A percentile compares a stretch with the other conserved stretches of the same genome.
These are phyloP conservation scores for Calidris pygmaea DNA, from an alignment of 2,113 vertebrate species.

Conservation along the genomic window DNA sequence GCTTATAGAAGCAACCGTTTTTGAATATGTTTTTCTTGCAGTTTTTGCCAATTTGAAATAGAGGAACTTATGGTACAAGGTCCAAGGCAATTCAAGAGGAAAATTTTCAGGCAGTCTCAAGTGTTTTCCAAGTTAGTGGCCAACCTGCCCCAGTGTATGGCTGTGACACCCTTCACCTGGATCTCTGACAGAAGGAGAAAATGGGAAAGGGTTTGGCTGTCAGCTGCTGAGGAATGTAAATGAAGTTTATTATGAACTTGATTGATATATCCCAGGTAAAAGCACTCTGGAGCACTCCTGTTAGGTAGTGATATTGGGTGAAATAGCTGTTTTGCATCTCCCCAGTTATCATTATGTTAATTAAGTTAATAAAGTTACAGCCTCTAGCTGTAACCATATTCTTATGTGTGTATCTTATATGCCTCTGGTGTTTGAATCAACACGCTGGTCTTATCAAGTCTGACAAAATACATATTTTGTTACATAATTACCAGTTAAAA, in stretches of 20 bases:
- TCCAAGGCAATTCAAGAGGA: neutral
- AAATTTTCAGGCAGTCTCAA: neutral
- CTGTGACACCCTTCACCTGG: neutral
- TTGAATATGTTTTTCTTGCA: neutral
- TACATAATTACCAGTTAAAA: neutral
- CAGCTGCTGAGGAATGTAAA: neutral
- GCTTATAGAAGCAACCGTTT: neutral
- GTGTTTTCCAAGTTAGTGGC: neutral
- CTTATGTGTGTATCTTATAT: neutral
- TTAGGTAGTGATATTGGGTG: neutral
- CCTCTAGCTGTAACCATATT: neutral
- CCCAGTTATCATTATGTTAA: slow-evolving; percentile 47
- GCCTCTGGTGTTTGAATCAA: slow-evolving; percentile 4
- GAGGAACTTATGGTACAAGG: neutral
- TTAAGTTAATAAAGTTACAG: slow-evolving; percentile 43
- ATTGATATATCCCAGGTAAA: slow-evolving; percentile 3
- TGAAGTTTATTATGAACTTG: neutral
- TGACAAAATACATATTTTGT: neutral
- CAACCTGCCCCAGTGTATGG: rapidly evolving
- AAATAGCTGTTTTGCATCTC: slow-evolving; percentile 29
- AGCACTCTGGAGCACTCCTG: neutral
- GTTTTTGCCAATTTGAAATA: neutral
- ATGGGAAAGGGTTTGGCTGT: neutral
- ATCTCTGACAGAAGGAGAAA: neutral
- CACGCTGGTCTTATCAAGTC: neutral